Base-by-base conservation (phyloP, 2,888 invertebrate genomes). In the Cosmopolites sordidus region DNA sequence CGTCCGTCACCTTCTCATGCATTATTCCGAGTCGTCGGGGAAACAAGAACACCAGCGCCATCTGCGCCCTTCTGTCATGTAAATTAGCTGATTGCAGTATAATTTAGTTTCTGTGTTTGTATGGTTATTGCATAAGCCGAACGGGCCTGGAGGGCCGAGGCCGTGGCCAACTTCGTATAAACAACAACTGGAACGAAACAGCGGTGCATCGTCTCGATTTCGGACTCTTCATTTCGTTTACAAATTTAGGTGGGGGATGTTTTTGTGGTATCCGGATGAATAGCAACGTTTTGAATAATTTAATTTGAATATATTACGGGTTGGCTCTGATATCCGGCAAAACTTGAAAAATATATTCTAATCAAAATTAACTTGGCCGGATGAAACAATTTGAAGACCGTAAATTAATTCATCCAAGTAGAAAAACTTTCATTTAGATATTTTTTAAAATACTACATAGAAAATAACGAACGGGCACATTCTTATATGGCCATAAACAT, bases 1-100 rank as follows among this genome's bases (percentile, higher is more conserved):
- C 61, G 67, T 65, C 69, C 68, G 66, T 64, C 65, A 65, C 64
- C 66, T 68, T 64, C 72, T 71, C 72, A 71, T 72, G 70, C 70
- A 72, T 72, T 69, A 71, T 71, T 72, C 71, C 65, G 44, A 53
- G 59, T 58, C 60, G 59, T 61, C 61, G 60, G 60, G 63, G 65
- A 55, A 49, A 51, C 65, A 60, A 48, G 51, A 61, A 54, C 51
- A 41, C 52, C 45, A 45, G 48, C 61, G 58, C 61, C 64, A 63
- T 62, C 62, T 62, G 62, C 52, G 57, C 44, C 55, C 54, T 60
- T 62, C 58, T 63, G 61, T 61, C 63, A 63, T 64, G 65, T 63
- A 62, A 62, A 62, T 61, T 63, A 64, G 60, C 58, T 63, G 64
- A 65, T 67, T 66, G 66, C 65, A 61, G 62, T 58, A 61, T 66